Evolutionary conservation across 2,113 vertebrate genomes (phyloP).

Genomic region (Boulengeromyrus knoepffleri): DNA sequence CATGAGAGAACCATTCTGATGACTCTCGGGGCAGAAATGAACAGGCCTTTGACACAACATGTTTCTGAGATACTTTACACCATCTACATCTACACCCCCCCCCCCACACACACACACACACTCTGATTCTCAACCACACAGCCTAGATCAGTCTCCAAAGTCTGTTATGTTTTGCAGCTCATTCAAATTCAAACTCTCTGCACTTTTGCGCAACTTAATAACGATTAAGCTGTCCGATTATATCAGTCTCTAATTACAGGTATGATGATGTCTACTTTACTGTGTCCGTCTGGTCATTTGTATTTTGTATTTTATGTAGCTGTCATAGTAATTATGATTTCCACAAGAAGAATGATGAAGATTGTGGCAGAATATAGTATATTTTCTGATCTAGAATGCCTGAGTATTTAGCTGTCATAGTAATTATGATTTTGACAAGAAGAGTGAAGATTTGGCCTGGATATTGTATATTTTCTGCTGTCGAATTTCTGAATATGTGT

Average conservation of each 20-base stretch:
- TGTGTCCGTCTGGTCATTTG: background rate
- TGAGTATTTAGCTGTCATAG: background rate
- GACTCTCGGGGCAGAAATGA: background rate
- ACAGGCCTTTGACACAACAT: background rate
- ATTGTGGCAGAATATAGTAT: background rate
- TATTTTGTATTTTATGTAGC: background rate
- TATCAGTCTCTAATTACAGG: background rate
- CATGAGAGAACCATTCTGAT: background rate
- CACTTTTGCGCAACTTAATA: background rate
- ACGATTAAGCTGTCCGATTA: background rate
- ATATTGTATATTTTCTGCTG: background rate
- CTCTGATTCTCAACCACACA: background rate
- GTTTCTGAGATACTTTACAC: background rate
- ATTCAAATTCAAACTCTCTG: background rate
- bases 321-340: conserved; percentile 22
- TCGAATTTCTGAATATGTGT: background rate
- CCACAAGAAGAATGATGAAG: background rate
- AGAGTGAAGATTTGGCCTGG: background rate
- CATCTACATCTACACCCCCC: background rate
- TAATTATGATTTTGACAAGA: conserved; percentile 10
- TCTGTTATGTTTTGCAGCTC: background rate
- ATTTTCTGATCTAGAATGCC: background rate
- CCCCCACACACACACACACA: background rate
- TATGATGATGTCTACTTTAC: background rate
- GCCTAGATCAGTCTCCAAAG: background rate